These are phyloP conservation scores for Pterocles orientalis DNA, from an alignment of 2,113 vertebrate genomes.

Conservation along the genomic window DNA sequence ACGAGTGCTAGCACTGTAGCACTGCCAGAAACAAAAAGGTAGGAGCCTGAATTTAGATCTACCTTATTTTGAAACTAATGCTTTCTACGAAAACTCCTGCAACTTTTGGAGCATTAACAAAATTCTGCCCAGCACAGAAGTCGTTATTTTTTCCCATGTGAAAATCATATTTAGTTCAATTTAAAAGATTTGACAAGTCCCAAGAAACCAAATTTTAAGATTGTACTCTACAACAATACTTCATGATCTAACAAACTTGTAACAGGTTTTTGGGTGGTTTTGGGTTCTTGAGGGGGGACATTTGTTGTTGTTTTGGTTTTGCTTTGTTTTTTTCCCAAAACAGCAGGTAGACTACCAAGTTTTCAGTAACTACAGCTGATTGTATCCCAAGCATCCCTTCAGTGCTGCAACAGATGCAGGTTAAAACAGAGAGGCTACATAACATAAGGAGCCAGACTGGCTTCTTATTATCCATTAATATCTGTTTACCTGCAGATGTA, in stretches of 20 bases:
- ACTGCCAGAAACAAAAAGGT: neutral
- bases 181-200: neutral
- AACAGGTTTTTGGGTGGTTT: neutral
- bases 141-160: neutral
- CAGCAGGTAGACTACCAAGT: neutral
- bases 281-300: neutral
- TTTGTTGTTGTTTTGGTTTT: neutral
- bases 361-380: neutral
- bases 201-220: neutral
- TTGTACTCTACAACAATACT: neutral
- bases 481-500: neutral
- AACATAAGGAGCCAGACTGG: neutral
- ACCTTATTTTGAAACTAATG: neutral
- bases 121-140: neutral
- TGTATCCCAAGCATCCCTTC: neutral
- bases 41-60: neutral
- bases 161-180: neutral
- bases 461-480: neutral
- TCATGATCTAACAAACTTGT: neutral
- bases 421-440: neutral
- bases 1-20: neutral
- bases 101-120: neutral
- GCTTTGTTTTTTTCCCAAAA: neutral
- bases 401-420: neutral
- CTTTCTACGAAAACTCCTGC: neutral